phyloP scores from a whole-genome alignment of 2,113 vertebrate species.

The Cottus gobio region DNA sequence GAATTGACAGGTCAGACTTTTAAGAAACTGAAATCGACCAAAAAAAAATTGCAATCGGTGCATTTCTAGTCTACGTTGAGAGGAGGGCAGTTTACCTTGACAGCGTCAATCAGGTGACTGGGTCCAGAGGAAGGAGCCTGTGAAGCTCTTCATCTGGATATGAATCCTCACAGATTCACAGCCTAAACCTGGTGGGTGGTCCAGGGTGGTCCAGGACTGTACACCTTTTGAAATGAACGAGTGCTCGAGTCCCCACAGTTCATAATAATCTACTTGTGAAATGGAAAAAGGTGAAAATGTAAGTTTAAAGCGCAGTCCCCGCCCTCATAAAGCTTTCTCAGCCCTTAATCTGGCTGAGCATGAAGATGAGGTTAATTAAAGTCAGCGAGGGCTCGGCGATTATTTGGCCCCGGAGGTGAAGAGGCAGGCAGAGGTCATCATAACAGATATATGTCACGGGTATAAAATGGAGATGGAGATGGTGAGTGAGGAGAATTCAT shows the following conservation, averaged over 20 bases:
- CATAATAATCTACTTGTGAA: not conserved
- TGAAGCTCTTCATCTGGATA: not conserved
- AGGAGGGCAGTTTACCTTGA: not conserved
- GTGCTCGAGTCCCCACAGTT: not conserved
- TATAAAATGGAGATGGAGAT: not conserved
- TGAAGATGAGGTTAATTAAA: constrained; percentile 40
- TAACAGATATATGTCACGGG: not conserved
- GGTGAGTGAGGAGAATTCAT: not conserved
- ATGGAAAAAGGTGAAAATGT: not conserved
- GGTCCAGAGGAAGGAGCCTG: not conserved
- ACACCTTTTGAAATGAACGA: not conserved
- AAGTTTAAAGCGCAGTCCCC: not conserved
- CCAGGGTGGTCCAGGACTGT: no score
- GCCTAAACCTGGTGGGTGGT: no score
- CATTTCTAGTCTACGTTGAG: no score
- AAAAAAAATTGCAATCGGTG: no score
- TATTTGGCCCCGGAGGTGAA: not conserved
- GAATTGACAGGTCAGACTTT: no score
- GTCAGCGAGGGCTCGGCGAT: constrained; percentile 10
- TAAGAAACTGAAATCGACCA: no score
- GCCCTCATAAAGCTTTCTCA: not conserved
- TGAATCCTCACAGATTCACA: not conserved
- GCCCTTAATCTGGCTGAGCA: constrained; percentile 5
- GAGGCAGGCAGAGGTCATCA: not conserved
- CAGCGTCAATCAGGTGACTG: not conserved